phyloP scores from a whole-genome alignment of 2,113 vertebrate genomes.

The Larimichthys crocea region DNA sequence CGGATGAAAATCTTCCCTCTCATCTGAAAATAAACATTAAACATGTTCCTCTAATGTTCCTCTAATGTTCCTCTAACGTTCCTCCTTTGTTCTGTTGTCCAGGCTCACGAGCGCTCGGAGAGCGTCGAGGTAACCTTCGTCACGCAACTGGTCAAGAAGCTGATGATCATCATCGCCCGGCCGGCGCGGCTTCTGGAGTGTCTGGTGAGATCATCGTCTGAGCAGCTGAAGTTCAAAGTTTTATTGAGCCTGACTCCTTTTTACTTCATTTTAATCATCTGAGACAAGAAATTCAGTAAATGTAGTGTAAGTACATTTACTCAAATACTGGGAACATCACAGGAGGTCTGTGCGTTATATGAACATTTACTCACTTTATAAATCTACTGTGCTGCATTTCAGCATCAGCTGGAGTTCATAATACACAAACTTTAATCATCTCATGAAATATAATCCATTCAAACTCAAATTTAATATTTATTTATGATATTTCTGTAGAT shows the following conservation, averaged over 20 bases:
- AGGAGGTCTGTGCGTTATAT: no score
- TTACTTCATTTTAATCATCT: background rate
- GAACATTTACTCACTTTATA: background rate
- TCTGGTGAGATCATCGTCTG: slow-evolving; percentile 86
- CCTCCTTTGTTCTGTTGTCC: slow-evolving; percentile 25
- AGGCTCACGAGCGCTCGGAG: slow-evolving; percentile 97
- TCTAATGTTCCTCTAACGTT: no score
- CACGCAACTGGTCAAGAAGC: slow-evolving; percentile 92
- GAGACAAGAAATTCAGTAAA: background rate
- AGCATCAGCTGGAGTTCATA: background rate
- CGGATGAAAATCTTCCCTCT: background rate
- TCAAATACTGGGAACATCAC: background rate
- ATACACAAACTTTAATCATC: background rate
- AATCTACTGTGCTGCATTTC: background rate
- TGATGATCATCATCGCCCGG: slow-evolving; percentile 97
- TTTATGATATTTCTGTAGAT: no score
- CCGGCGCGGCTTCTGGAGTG: slow-evolving; percentile 96
- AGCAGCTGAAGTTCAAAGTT: no score
- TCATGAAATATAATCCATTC: background rate
- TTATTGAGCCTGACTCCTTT: background rate
- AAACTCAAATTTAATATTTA: no score
- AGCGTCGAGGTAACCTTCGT: slow-evolving; percentile 96
- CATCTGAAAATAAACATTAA: background rate
- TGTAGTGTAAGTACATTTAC: background rate
- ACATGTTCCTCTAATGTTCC: no score